Evolutionary conservation across 2,888 invertebrate genomes (phyloP), one percentile per base, ranked within the genome.

Genomic region (Conchocele bisecta): DNA sequence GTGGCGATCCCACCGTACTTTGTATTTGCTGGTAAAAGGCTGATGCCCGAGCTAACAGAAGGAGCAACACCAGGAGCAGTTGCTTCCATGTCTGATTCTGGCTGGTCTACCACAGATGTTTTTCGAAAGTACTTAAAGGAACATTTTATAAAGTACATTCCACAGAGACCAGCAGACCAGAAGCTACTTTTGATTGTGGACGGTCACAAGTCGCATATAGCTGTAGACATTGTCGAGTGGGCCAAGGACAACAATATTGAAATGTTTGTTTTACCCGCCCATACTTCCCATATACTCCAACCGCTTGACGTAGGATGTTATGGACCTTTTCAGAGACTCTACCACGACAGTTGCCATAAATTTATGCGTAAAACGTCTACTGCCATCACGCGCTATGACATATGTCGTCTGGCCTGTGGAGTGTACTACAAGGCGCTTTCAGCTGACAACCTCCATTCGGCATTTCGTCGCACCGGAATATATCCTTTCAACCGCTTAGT

Each of bases 241-340:
- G n/a, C n/a, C n/a, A n/a, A n/a, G n/a, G n/a, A n/a, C n/a, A 13
- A 61, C 17, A 57, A 67, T 28, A 63, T 67, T 24, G 20, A 67
- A n/a, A 11, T 73, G 13, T 67, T 68, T 41, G 39, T 73, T 24
- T 42, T 67, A 5, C 66, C 66, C 4, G 66, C 66, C 4, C 63
- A 72, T 31, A 53, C 63, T 1, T 50, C 53, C 26, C 60, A 71
- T 37, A 1, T 66, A 0, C 48, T 54, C 2, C 65, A 65, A 29
- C 65, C 65, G 2, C 7, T 72, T 2, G 72, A 67, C 33, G 56
- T 57, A 2, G 42, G 26, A 13, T 67, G 57, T 26, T 66, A 42
- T 53, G 66, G 66, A 1, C 66, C 53, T 7, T 66, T 72, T 29
- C 56, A 72, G 22, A 60, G 39, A 13, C 57, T 72, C 24, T 72